These are phyloP conservation scores for Seriola aureovittata DNA, from an alignment of 2,113 vertebrate species.

Conservation along the genomic window DNA sequence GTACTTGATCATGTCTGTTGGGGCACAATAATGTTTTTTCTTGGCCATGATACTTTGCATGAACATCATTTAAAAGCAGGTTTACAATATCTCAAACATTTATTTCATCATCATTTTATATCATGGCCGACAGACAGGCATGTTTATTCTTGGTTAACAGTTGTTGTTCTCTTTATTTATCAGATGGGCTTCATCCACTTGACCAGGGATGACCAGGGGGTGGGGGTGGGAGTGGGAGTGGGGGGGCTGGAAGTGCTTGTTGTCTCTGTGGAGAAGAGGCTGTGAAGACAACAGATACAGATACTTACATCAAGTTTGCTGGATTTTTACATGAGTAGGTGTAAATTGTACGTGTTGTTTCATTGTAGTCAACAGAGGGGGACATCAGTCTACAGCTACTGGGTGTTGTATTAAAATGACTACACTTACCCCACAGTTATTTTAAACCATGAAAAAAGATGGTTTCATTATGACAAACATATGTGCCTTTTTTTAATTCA, in stretches of 20 bases:
- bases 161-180: background rate
- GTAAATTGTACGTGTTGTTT: background rate
- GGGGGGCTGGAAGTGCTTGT: background rate
- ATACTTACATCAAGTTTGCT: background rate
- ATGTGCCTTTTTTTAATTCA: too few species aligned
- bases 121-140: background rate
- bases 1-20: background rate
- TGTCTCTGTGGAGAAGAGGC: constrained; percentile 17
- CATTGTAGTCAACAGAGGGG: background rate
- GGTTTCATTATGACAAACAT: too few species aligned
- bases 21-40: background rate
- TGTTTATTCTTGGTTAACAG: background rate
- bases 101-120: background rate
- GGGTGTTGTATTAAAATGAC: too few species aligned
- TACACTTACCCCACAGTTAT: too few species aligned
- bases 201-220: constrained; percentile 5
- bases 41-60: background rate
- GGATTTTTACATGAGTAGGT: background rate
- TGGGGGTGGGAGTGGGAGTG: constrained; percentile 25
- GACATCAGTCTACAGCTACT: background rate
- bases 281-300: constrained; percentile 1
- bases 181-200: background rate
- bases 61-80: background rate
- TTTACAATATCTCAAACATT: background rate
- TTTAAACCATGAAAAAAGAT: too few species aligned